Base-by-base conservation (phyloP, 2,113 vertebrate genomes). In the Sprattus sprattus region DNA sequence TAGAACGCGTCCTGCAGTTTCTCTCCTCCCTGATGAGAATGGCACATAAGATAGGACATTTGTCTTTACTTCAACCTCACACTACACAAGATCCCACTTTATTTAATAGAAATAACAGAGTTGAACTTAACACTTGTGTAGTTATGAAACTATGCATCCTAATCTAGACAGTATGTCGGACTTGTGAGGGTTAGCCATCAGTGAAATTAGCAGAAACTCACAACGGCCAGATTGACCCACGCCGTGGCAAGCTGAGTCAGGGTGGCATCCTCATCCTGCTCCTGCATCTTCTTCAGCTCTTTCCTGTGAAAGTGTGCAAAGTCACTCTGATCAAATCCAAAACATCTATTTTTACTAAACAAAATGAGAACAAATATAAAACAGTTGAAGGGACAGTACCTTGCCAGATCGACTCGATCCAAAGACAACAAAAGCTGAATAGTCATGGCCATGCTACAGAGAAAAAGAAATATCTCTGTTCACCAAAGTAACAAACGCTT, bases 241-340 rank as follows among this genome's bases (percentile, higher is more conserved):
- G 98, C 98, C 0, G 97, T 97, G 11, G 97, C 96, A 86, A 99
- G 93, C 94, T 99, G 98, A 6, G 98, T 99, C 9, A 99, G 94
- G 0, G 98, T 99, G 0, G 97, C 96, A 0, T 99, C 98, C 87
- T 99, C 98, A 0, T 99, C 98, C 84, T 96, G 96, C 82, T 99
- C 98, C 90, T 98, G 98, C 98, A 99, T 99, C 84, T 96, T 98
- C 92, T 99, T 99, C 84, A 99, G 94, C 82, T 99, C 98, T 89
- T 99, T 99, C 86, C 98, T 99, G 92, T 64, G 15, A 50, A 82
- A 15, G 28, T 86, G 9, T 83, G 81, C n/a, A 85, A 2, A 54
- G 78, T 16, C 83, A 28, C n/a, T 15, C 5, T 4, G 85, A 25
- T 10, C 49, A 47, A 32, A 46, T 10, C 44, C 3, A 32, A 47